Evolutionary conservation across 2,113 vertebrate genomes (phyloP), one percentile per base, ranked within the genome.

Genomic region (Sinocyclocheilus maitianheensis): DNA sequence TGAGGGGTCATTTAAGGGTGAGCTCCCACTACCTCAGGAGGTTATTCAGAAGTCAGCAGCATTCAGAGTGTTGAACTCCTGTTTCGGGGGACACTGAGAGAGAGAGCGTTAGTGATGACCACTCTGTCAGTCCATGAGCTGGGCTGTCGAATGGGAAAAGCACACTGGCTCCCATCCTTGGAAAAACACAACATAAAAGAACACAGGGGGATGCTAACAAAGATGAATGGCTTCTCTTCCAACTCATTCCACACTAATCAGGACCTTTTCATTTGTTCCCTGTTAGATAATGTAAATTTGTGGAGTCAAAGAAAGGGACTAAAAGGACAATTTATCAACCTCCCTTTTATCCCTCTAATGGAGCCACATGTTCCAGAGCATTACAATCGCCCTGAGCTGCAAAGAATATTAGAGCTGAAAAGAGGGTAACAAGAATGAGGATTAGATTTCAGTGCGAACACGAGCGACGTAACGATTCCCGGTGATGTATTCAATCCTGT

Each of bases 241-340:
- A 65, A 90, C 90, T 93, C 92, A 92, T 94, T 94, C 93, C 94
- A 91, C 92, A 91, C 94, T 95, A 95, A 95, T 95, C 93, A 95
- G 92, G 89, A 90, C 85, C 93, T 94, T 95, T 94, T 95, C 94
- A 95, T 94, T 95, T 93, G 92, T 91, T 89, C 91, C 91, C 93
- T 91, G 94, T 95, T 94, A 95, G 91, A 94, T 95, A 94, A 94
- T 93, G 91, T 93, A 95, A 93, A 95, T 95, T 95, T 92, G 94
- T 94, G 93, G 94, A 94, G 93, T 95, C 93, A 95, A 93, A 94
- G 92, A 92, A 92, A 90, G 90, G 91, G 92, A 91, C 93, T 94
- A 94, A 93, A 94, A 93, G 89, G 90, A 91, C 88, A 92, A 95
- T 95, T 95, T 94, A 91, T 95, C 94, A 95, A 89, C 86, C 86